phyloP scores from a whole-genome alignment of 2,888 invertebrate species.

The Drosophila paramelanica region DNA sequence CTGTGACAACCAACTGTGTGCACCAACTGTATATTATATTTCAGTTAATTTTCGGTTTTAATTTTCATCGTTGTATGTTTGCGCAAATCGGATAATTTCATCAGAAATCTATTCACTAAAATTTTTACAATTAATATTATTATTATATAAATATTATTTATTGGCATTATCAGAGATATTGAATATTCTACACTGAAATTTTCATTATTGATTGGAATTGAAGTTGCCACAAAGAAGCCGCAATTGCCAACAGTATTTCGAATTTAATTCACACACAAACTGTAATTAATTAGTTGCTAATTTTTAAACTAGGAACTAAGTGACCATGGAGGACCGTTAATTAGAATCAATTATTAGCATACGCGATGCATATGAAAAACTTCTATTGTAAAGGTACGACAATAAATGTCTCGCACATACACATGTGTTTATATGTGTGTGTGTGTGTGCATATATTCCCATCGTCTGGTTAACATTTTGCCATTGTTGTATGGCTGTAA shows the following conservation, averaged over 20 bases:
- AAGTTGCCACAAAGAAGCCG: constrained; percentile 32
- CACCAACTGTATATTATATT: background rate
- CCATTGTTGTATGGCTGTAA: constrained; percentile 59
- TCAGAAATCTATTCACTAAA: too few species aligned
- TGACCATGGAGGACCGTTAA: constrained; percentile 40
- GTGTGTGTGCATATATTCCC: constrained; percentile 40
- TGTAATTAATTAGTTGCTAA: constrained; percentile 1
- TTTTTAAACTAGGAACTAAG: constrained; percentile 4
- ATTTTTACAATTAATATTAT: too few species aligned
- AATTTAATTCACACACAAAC: background rate
- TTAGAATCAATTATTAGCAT: constrained; percentile 33
- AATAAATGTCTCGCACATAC: constrained; percentile 1
- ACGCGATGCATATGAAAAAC: constrained; percentile 2
- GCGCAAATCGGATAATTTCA: too few species aligned
- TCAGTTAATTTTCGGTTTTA: constrained; percentile 11
- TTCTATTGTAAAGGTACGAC: constrained; percentile 4
- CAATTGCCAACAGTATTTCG: too few species aligned
- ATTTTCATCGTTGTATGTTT: background rate
- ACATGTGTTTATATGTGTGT: background rate
- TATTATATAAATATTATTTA: too few species aligned
- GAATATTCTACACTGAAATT: background rate
- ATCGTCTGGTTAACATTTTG: constrained; percentile 41
- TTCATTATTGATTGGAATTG: constrained; percentile 1
- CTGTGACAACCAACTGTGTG: constrained; percentile 21
- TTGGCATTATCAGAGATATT: background rate